A percentile compares a stretch with the other conserved stretches of the same genome.
These are phyloP conservation scores for Papilio glaucus DNA, from an alignment of 1,140 invertebrate species.

Conservation along the genomic window DNA sequence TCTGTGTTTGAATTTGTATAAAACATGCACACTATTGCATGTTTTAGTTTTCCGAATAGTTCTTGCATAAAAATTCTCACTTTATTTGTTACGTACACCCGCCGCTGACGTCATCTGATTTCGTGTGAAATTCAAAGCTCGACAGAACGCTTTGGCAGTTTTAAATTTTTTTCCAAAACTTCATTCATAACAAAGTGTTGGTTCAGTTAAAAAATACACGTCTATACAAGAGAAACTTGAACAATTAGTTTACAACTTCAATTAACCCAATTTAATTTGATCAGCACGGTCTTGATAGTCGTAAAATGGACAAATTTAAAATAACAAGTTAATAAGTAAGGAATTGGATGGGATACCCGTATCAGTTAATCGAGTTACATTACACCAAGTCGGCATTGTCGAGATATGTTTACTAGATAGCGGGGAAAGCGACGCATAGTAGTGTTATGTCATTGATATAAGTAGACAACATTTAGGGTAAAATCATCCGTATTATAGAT, in stretches of 20 bases:
- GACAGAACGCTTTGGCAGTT: background rate
- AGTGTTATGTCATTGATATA: conserved; percentile 28
- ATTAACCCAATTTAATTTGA: conserved; percentile 8
- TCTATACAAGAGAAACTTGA: background rate
- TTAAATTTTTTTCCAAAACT: background rate
- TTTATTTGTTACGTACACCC: conserved; percentile 10
- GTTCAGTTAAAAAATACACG: background rate
- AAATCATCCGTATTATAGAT: background rate
- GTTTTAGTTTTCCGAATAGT: conserved; percentile 3
- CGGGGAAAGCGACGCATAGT: conserved; percentile 40
- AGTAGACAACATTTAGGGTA: background rate
- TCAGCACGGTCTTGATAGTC: background rate
- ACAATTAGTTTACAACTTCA: background rate
- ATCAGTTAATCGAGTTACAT: conserved; percentile 47
- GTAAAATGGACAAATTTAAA: conserved; percentile 24
- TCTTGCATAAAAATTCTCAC: conserved; percentile 16
- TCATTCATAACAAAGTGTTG: background rate
- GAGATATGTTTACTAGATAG: conserved; percentile 56
- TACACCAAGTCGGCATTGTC: conserved; percentile 47
- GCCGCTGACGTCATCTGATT: conserved; percentile 14
- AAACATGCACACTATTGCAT: background rate
- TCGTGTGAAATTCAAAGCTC: conserved; percentile 7
- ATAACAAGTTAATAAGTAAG: conserved; percentile 52
- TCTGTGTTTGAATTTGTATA: background rate
- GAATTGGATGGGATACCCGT: conserved; percentile 49